Conservation (phyloP, 2,797 vertebrate species). For the Cynodonichthys magdalenae region DNA sequence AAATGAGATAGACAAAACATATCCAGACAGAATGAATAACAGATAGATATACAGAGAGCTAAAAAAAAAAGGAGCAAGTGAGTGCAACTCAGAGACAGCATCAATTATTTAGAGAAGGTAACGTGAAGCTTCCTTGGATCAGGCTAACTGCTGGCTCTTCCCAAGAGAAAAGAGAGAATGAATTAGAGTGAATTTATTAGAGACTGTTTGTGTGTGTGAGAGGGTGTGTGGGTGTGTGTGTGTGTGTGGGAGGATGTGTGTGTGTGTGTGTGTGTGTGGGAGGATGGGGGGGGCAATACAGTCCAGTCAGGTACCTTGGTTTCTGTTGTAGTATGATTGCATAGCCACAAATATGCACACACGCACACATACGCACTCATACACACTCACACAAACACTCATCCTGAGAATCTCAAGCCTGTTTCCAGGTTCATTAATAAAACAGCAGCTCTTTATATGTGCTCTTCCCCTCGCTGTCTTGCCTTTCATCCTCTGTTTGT, state of each 20-base stretch:
- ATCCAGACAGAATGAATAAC: constrained; percentile 49
- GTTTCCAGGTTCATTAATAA: constrained; percentile 85
- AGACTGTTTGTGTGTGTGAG: constrained; percentile 45
- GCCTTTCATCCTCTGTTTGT: constrained; percentile 83
- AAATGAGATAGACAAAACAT: constrained; percentile 35
- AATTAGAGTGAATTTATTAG: constrained; percentile 99
- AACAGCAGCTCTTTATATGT: constrained; percentile 84
- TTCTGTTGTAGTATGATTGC: constrained; percentile 42
- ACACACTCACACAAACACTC: constrained; percentile 34
- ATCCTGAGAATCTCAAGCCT: constrained; percentile 75
- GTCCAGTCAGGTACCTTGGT: constrained; percentile 49
- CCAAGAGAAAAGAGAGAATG: constrained; percentile 97
- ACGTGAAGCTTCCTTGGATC: constrained; percentile 99
- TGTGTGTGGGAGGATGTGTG: constrained; percentile 41
- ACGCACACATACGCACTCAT: constrained; percentile 40
- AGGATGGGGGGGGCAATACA: constrained; percentile 39
- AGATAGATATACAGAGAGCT: constrained; percentile 65
- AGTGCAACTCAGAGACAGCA: constrained; percentile 75
- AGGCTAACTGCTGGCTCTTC: constrained; percentile 95
- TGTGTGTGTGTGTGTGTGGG: constrained; percentile 41
- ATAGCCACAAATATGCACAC: constrained; percentile 26
- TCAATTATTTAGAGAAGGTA: constrained; percentile 99
- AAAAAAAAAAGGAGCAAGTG: constrained; percentile 54
- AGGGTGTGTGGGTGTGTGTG: constrained; percentile 40
- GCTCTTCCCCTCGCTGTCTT: constrained; percentile 80